Percentiles rank a stretch among this genome's conserved stretches.
phyloP scores from a whole-genome alignment of 2,113 vertebrate genomes.

The Vulpes lagopus region DNA sequence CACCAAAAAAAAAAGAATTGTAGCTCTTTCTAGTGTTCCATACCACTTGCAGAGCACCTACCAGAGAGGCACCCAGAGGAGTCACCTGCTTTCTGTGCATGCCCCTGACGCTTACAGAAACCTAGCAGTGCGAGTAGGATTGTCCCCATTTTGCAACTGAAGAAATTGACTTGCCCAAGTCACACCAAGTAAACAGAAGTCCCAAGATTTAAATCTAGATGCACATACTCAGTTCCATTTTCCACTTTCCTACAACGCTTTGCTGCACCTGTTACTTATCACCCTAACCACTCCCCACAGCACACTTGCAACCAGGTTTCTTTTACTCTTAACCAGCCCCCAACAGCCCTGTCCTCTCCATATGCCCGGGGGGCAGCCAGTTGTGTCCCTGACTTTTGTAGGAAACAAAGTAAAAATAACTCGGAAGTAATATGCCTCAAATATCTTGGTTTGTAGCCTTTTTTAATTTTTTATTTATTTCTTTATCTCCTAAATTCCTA shows the following conservation, averaged over 20 bases:
- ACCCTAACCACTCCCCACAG: neutral
- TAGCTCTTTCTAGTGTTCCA: neutral
- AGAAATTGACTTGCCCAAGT: neutral
- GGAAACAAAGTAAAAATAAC: conserved; percentile 50
- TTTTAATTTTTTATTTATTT: neutral
- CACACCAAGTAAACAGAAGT: neutral
- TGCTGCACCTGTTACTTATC: neutral
- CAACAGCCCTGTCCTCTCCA: neutral
- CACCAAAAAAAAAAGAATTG: neutral
- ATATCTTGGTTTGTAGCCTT: neutral
- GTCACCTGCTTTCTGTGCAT: neutral
- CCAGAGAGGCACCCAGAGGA: neutral
- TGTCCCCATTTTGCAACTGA: neutral
- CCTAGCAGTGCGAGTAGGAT: neutral
- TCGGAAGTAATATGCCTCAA: neutral
- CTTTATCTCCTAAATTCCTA: conserved; percentile 40
- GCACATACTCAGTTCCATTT: neutral
- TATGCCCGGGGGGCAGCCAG: neutral
- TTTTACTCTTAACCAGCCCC: neutral
- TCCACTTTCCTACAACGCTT: neutral
- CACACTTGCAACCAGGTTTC: neutral
- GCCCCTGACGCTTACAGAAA: neutral
- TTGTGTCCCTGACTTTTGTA: neutral
- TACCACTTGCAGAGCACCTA: neutral
- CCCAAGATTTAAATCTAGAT: neutral